These are phyloP conservation scores for Diploscapter pachys DNA, from an alignment of 1,140 invertebrate species.

Conservation along the genomic window DNA sequence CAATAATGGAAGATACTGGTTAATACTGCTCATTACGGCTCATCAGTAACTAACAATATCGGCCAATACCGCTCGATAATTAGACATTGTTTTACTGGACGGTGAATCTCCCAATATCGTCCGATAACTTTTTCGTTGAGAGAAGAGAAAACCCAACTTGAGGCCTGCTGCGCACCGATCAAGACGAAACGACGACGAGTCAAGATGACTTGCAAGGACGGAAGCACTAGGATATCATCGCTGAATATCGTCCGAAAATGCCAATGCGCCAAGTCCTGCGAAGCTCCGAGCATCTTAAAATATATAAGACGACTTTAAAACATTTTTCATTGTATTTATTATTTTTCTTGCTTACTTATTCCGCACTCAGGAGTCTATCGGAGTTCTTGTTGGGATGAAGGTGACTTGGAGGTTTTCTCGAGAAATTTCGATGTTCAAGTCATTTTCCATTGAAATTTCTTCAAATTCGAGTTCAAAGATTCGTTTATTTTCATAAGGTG, in stretches of 20 bases:
- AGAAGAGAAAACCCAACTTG: not conserved
- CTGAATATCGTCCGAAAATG: slow-evolving; percentile 86
- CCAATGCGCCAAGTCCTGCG: slow-evolving; percentile 60
- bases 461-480: no score
- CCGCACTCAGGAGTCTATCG: no score
- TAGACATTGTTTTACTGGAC: slow-evolving; percentile 3
- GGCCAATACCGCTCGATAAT: not conserved
- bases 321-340: no score
- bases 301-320: no score
- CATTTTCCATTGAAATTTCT: no score
- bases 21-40: slow-evolving; percentile 13
- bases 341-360: no score
- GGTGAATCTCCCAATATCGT: not conserved
- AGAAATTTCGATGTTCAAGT: no score
- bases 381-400: no score
- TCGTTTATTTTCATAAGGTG: no score
- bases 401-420: no score
- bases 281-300: not conserved
- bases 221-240: not conserved
- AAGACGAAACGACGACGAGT: no score
- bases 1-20: slow-evolving; percentile 8
- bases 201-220: not conserved
- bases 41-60: slow-evolving; percentile 2
- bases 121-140: not conserved
- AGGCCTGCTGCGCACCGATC: not conserved